Percentiles rank a stretch among this genome's conserved stretches.
Conservation (phyloP, 2,113 vertebrate genomes). For the Thomomys bottae region DNA sequence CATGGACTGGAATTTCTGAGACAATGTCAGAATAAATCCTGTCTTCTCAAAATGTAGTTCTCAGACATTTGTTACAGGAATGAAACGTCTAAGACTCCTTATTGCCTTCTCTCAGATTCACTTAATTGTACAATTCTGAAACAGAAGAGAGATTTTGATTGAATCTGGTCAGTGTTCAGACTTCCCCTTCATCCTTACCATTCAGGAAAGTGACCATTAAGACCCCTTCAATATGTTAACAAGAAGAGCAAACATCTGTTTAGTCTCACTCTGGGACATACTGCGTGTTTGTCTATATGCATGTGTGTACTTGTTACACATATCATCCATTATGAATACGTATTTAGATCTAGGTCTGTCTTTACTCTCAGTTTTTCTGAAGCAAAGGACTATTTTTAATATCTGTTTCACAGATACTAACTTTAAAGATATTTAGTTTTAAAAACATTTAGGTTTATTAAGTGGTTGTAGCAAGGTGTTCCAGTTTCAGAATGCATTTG, state of each 20-base stretch:
- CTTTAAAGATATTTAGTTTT: no score
- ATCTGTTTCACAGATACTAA: not conserved
- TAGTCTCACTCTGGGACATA: not conserved
- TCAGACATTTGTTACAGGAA: not conserved
- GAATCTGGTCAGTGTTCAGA: not conserved
- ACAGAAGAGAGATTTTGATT: not conserved
- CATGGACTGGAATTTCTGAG: not conserved
- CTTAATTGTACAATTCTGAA: not conserved
- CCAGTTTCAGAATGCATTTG: no score
- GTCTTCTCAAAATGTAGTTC: not conserved
- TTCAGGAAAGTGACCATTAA: not conserved
- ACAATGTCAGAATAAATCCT: not conserved
- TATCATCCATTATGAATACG: not conserved
- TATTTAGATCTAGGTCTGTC: not conserved
- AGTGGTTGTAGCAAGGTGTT: no score
- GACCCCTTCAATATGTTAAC: not conserved
- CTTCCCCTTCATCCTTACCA: not conserved
- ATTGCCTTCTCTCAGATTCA: not conserved
- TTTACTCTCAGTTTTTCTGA: not conserved
- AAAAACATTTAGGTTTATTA: no score
- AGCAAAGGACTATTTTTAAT: not conserved
- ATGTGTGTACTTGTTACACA: no score
- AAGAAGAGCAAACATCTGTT: not conserved
- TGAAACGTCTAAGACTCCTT: not conserved
- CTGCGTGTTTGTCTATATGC: no score